Base-by-base conservation (phyloP, 2,113 vertebrate species). In the Butorides virescens region DNA sequence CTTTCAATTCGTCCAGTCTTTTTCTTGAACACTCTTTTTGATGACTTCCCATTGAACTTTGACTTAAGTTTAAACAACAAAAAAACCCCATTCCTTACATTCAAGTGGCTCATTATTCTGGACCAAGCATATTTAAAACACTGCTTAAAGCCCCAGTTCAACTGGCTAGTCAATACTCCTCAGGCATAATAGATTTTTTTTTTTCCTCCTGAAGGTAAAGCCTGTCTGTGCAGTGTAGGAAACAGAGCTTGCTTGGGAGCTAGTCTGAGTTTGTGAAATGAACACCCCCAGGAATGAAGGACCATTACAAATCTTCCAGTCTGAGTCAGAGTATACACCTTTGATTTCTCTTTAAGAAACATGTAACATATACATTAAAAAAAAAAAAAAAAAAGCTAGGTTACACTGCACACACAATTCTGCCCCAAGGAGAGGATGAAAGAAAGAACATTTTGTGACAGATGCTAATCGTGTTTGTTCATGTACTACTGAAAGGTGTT, bases 391-490 rank as follows among this genome's bases (percentile, higher is more conserved):
- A 66, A 56, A 9, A 12, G 19, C 50, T 37, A 53, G 8, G 32
- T 68, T 86, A 88, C 47, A 65, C n/a, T 37, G 44, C 34, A 91
- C 61, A 91, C 68, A 89, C 44, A 72, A 72, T 87, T 93, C 49
- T 91, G 87, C 94, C 88, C 27, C 66, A 84, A 92, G 94, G 76
- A 81, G 34, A 92, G 39, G 83, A 91, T 84, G 86, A 94, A 95
- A 86, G 79, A 88, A 95, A 76, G 91, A 93, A 87, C 80, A 82
- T 87, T 91, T 78, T 95, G 86, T 96, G 94, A 92, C 96, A 96
- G 70, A 94, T 82, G 91, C 62, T 95, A 87, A 92, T 91, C 53
- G 1, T 84, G 86, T 94, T 95, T 84, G 77, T 66, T 97, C 91
- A 95, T 90, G 91, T 84, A 92, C 62, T 72, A 70, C 58, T 49